Conservation (phyloP, 2,888 invertebrate genomes). For the Volucella inanis region DNA sequence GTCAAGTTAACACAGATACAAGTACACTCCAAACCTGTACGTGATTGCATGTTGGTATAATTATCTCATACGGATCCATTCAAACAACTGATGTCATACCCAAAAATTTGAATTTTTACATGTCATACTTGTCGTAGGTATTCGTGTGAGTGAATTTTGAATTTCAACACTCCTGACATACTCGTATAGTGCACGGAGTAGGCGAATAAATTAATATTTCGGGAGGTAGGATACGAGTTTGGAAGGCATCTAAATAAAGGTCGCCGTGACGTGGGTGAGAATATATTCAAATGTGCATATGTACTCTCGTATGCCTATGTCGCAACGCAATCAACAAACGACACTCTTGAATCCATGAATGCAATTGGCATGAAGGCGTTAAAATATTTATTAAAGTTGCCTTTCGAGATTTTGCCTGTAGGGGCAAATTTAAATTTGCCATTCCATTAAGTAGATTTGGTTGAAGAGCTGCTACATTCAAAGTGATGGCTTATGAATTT, state of each 20-base stretch:
- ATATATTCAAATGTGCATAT: neutral
- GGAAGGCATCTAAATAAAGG: conserved; percentile 9
- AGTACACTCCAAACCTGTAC: neutral
- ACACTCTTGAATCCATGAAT: conserved; percentile 25
- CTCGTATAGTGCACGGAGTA: too few species aligned
- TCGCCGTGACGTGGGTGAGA: conserved; percentile 12
- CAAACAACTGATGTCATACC: too few species aligned
- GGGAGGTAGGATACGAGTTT: conserved; percentile 2
- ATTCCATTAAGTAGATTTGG: conserved; percentile 21
- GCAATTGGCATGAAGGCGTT: conserved; percentile 52
- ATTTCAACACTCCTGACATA: too few species aligned
- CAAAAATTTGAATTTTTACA: too few species aligned
- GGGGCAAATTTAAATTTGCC: neutral
- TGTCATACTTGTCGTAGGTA: too few species aligned
- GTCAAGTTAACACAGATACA: conserved; percentile 5
- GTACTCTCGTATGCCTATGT: neutral
- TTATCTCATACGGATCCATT: neutral
- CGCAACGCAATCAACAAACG: conserved; percentile 1
- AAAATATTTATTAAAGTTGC: conserved; percentile 41
- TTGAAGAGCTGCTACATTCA: conserved; percentile 4
- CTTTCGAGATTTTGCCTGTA: neutral
- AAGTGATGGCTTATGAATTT: neutral
- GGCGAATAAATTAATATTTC: too few species aligned
- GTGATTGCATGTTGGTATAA: conserved; percentile 26
- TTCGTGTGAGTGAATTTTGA: too few species aligned